Percentiles rank a stretch among this genome's conserved stretches.
Conservation (phyloP, 2,113 vertebrate genomes). For the Chaetodon auriga region DNA sequence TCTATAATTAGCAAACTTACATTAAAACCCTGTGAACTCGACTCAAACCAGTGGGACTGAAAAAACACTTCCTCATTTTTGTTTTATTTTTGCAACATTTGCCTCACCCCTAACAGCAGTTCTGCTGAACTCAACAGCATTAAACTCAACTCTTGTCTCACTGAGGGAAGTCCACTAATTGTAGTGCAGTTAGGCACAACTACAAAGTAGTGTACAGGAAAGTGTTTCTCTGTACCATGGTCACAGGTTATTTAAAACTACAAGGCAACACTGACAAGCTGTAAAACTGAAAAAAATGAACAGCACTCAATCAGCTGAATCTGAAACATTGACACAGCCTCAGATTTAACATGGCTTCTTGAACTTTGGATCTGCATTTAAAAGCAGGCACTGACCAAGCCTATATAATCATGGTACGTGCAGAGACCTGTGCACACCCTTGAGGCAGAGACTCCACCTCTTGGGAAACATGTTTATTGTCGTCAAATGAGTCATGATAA, state of each 20-base stretch:
- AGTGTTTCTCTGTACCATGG: neutral
- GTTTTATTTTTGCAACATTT: neutral
- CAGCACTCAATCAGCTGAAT: neutral
- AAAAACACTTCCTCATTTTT: constrained; percentile 4
- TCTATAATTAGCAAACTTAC: neutral
- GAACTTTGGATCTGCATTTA: neutral
- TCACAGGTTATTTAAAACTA: neutral
- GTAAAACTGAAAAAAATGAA: neutral
- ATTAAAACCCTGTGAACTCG: neutral
- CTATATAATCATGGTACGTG: neutral
- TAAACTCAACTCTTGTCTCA: neutral
- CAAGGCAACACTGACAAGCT: neutral
- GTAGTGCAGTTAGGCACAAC: neutral
- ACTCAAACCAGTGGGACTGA: neutral
- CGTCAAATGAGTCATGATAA: neutral
- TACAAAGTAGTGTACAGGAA: neutral
- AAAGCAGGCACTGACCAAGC: neutral
- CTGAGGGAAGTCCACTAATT: neutral
- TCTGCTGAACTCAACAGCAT: neutral
- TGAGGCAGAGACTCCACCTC: neutral
- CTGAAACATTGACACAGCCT: neutral
- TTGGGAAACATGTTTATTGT: neutral
- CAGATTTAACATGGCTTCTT: neutral
- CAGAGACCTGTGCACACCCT: neutral
- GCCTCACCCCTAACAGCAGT: neutral